A percentile compares a stretch with the other conserved stretches of the same genome.
These are phyloP conservation scores for Malacoctenus gilli DNA, from an alignment of 2,797 vertebrate species.

Conservation along the genomic window DNA sequence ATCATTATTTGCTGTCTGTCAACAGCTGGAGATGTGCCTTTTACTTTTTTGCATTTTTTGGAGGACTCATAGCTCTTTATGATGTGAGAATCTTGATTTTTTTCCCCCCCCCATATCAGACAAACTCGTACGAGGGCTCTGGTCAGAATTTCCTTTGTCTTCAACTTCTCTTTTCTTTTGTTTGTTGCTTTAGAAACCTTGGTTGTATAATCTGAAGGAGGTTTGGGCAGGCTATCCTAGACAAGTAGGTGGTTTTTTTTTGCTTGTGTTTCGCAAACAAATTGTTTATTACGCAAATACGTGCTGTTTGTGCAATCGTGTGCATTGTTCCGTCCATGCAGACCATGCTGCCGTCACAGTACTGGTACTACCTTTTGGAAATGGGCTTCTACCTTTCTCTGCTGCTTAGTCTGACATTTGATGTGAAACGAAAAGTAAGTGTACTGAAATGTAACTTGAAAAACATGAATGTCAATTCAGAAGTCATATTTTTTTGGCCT, in stretches of 20 bases:
- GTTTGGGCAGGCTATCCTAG: constrained; percentile 91
- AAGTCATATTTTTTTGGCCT: no score
- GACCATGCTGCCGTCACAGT: constrained; percentile 90
- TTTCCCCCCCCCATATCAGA: background rate
- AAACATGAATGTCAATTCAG: no score
- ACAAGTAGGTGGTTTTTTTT: constrained; percentile 77
- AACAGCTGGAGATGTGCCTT: constrained; percentile 92
- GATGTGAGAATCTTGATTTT: constrained; percentile 82
- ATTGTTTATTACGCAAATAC: background rate
- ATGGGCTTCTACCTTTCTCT: constrained; percentile 93
- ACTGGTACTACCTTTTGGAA: constrained; percentile 93
- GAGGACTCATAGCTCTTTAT: constrained; percentile 86
- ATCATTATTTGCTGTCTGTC: constrained; percentile 53
- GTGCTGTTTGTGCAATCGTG: background rate
- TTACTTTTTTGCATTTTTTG: constrained; percentile 85
- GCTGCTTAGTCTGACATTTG: constrained; percentile 87
- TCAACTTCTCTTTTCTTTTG: background rate
- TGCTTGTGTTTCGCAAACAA: background rate
- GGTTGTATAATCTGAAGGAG: constrained; percentile 89
- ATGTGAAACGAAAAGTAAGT: constrained; percentile 90
- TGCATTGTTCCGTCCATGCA: constrained; percentile 59
- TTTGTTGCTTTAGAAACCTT: constrained; percentile 87
- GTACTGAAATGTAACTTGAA: no score
- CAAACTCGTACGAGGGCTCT: constrained; percentile 9
- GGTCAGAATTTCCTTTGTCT: background rate